These are phyloP conservation scores for Cosmia trapezina DNA, from an alignment of 2,888 invertebrate species.

Conservation along the genomic window DNA sequence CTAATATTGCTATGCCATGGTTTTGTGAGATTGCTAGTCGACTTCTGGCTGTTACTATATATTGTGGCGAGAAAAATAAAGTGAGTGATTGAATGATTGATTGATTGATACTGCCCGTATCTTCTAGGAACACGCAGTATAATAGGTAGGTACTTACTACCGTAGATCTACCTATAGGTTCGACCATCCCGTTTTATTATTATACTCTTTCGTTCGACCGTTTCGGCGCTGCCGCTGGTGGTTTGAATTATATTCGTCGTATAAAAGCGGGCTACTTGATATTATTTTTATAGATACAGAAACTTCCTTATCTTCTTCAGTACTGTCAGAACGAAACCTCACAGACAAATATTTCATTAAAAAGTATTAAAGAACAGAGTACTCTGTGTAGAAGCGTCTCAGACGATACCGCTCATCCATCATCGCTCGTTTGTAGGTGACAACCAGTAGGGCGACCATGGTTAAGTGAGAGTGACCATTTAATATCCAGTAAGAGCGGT, in stretches of 20 bases:
- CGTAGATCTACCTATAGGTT: neutral
- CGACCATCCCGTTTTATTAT: too few relatives aligned
- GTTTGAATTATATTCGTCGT: neutral
- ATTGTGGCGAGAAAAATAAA: too few relatives aligned
- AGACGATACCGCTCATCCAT: constrained; percentile 71
- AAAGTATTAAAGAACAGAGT: constrained; percentile 56
- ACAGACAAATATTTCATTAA: constrained; percentile 51
- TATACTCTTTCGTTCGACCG: too few relatives aligned
- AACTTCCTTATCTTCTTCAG: neutral
- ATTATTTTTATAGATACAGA: neutral
- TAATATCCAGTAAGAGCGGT: neutral
- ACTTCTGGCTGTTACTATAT: too few relatives aligned
- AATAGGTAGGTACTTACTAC: too few relatives aligned
- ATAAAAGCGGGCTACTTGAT: neutral
- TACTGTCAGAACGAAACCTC: constrained; percentile 22
- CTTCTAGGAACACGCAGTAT: neutral
- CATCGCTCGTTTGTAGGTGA: constrained; percentile 72
- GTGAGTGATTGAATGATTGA: too few relatives aligned
- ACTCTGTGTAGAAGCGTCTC: constrained; percentile 51
- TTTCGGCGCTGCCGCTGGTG: too few relatives aligned
- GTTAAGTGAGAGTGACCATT: neutral
- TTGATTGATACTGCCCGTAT: too few relatives aligned
- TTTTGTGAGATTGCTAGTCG: too few relatives aligned
- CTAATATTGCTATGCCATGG: too few relatives aligned
- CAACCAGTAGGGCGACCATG: constrained; percentile 64